Evolutionary conservation across 2,113 vertebrate genomes (phyloP).

Genomic region (Pangasianodon hypophthalmus): DNA sequence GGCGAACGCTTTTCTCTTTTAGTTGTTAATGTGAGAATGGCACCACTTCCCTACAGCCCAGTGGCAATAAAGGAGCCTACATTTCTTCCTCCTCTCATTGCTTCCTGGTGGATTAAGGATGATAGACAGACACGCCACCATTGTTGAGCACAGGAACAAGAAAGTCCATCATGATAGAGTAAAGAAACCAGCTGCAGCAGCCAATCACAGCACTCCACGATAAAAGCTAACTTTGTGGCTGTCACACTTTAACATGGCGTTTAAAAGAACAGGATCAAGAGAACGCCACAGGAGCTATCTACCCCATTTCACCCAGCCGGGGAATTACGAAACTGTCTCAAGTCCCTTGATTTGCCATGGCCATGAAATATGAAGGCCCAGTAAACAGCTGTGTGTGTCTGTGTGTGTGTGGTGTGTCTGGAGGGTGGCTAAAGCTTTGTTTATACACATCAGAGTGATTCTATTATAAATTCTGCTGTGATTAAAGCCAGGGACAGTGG

Average conservation of each 20-base stretch:
- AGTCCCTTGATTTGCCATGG: neutral
- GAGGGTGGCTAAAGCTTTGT: neutral
- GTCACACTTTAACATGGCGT: neutral
- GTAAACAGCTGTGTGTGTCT: neutral
- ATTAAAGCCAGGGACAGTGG: neutral
- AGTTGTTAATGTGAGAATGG: neutral
- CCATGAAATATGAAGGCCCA: neutral
- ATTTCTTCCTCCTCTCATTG: neutral
- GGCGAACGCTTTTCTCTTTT: neutral
- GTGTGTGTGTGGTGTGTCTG: neutral
- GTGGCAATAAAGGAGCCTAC: neutral
- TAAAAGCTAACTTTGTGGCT: neutral
- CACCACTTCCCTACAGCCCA: neutral
- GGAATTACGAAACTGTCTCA: conserved; percentile 2
- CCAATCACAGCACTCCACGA: conserved; percentile 1
- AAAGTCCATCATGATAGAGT: conserved; percentile 1
- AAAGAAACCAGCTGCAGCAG: neutral
- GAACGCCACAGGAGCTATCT: neutral
- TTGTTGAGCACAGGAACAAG: neutral
- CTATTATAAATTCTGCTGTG: conserved; percentile 4
- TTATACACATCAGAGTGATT: neutral
- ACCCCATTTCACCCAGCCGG: neutral
- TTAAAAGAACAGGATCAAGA: conserved; percentile 10
- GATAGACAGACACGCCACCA: neutral
- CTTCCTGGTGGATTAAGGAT: neutral